A percentile compares a stretch with the other conserved stretches of the same genome.
Evolutionary conservation across 2,113 vertebrate genomes (phyloP).

Genomic region (Climacteris rufus): DNA sequence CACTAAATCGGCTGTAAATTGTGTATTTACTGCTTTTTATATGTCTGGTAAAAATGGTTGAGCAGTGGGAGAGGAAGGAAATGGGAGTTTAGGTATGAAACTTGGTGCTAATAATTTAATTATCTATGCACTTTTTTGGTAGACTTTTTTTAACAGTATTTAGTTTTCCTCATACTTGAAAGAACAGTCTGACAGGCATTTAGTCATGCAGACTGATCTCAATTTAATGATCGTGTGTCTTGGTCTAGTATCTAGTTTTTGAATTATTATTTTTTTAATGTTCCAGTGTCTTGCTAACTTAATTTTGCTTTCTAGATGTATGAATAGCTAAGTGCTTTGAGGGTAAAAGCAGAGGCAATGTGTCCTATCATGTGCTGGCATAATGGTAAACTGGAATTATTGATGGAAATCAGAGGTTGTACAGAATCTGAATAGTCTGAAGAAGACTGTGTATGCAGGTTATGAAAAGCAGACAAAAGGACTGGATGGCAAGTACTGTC

Average conservation of each 20-base stretch:
- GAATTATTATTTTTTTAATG: too few relatives aligned
- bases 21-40: not conserved
- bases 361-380: not conserved
- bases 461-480: not conserved
- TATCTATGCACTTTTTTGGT: not conserved
- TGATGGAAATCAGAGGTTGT: not conserved
- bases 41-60: not conserved
- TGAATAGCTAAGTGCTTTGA: not conserved
- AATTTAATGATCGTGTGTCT: not conserved
- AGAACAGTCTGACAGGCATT: not conserved
- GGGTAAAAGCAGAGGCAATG: not conserved
- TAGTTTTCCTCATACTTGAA: not conserved
- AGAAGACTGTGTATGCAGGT: accelerated
- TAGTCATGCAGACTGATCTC: not conserved
- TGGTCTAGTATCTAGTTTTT: not conserved
- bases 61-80: not conserved
- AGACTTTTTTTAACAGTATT: not conserved
- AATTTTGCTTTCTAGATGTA: not conserved
- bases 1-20: not conserved
- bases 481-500: not conserved
- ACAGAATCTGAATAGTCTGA: not conserved
- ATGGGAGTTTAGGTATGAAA: not conserved
- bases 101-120: not conserved
- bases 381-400: not conserved
- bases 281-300: not conserved